phyloP scores from a whole-genome alignment of 2,113 vertebrate genomes.

The Microtus pennsylvanicus region DNA sequence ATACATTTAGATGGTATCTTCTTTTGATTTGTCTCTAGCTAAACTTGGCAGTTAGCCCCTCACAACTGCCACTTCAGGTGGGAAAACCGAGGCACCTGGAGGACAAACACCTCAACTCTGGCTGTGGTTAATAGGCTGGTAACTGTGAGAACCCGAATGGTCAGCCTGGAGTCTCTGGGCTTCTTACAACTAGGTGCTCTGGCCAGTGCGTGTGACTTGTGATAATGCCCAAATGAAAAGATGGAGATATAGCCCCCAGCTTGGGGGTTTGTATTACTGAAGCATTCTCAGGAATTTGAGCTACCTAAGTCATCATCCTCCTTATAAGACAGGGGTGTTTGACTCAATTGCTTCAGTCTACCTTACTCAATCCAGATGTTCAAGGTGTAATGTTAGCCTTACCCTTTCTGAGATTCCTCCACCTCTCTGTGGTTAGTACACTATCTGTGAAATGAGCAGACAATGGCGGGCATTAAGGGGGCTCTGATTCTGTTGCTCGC shows the following conservation, averaged over 20 bases:
- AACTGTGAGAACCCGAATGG: background rate
- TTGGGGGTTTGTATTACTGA: background rate
- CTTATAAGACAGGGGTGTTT: background rate
- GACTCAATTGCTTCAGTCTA: background rate
- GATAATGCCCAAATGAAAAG: background rate
- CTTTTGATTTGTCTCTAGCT: background rate
- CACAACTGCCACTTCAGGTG: background rate
- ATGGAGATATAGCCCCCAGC: background rate
- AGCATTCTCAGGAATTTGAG: background rate
- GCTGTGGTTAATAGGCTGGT: background rate
- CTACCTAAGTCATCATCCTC: background rate
- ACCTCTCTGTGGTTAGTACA: background rate
- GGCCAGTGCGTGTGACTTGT: background rate
- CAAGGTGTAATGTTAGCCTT: background rate
- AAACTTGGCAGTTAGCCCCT: background rate
- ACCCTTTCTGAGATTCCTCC: background rate
- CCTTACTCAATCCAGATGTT: background rate
- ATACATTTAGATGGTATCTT: background rate
- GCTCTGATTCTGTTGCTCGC: background rate
- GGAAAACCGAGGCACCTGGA: background rate
- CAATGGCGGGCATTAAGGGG: background rate
- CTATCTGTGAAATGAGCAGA: background rate
- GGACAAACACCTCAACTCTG: background rate
- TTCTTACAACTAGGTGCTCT: background rate
- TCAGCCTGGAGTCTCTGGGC: background rate